Percentiles rank a stretch among this genome's conserved stretches.
phyloP scores from a whole-genome alignment of 2,113 vertebrate genomes.

The Numenius arquata region DNA sequence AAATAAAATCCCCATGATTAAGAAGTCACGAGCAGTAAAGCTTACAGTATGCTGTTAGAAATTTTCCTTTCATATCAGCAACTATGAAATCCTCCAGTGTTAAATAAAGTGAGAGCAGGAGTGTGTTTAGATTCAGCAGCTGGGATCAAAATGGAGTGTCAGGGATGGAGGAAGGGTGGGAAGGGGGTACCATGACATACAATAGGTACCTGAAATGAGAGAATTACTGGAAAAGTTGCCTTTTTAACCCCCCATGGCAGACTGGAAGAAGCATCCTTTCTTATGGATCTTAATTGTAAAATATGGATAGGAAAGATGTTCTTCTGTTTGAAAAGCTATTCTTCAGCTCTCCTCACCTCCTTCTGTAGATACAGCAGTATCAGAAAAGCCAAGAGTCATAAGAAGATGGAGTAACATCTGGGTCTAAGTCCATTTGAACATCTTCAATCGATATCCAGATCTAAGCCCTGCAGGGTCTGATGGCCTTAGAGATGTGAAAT shows the following conservation, averaged over 20 bases:
- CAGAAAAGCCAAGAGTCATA: background rate
- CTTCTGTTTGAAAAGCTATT: background rate
- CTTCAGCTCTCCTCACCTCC: background rate
- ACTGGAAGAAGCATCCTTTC: background rate
- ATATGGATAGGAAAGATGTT: background rate
- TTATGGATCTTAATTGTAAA: background rate
- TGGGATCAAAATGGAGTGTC: background rate
- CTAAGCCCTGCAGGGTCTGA: background rate
- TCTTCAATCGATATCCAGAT: background rate
- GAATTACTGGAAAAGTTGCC: background rate
- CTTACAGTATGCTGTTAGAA: slow-evolving; percentile 14
- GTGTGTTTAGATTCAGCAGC: background rate
- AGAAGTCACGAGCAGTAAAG: slow-evolving; percentile 51
- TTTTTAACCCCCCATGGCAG: background rate
- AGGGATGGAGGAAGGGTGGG: background rate
- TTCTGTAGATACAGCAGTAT: background rate
- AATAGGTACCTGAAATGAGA: background rate
- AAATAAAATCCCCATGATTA: slow-evolving; percentile 71
- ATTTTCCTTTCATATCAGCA: slow-evolving; percentile 60
- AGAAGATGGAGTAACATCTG: background rate
- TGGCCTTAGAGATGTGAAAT: background rate
- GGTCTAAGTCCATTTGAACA: background rate
- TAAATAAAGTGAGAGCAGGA: slow-evolving; percentile 49
- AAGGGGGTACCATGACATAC: background rate
- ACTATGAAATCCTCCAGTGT: background rate